Conservation (phyloP, 2,797 vertebrate genomes). For the Sebastiscus albofasciatus region DNA sequence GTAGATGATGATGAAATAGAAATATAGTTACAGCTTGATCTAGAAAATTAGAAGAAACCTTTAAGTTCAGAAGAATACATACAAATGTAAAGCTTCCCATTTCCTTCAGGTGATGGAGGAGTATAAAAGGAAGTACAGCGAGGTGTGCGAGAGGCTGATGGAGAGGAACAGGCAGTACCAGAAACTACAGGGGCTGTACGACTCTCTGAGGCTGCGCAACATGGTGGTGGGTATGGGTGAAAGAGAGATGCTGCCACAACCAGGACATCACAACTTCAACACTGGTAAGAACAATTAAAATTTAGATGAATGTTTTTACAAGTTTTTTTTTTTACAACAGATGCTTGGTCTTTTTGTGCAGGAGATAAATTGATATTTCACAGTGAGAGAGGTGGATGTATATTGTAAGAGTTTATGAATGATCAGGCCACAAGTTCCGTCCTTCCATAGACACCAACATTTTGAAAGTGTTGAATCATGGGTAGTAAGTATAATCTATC, state of each 20-base stretch:
- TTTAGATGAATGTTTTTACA: neutral
- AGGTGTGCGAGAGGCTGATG: constrained; percentile 91
- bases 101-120: constrained; percentile 88
- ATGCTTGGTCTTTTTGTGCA: neutral
- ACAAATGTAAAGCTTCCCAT: neutral
- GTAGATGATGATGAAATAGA: neutral
- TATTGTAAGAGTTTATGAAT: neutral
- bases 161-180: constrained; percentile 92
- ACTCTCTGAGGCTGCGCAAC: constrained; percentile 87
- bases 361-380: neutral
- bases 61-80: neutral
- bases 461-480: neutral
- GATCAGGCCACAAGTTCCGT: neutral
- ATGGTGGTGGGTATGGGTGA: constrained; percentile 81
- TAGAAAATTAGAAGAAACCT: neutral
- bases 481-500: neutral
- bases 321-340: neutral
- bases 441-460: neutral
- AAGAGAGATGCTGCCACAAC: constrained; percentile 40
- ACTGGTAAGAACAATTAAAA: constrained; percentile 45
- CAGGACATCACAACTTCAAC: constrained; percentile 35
- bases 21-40: neutral
- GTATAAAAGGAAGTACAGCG: constrained; percentile 91
- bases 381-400: neutral
- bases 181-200: constrained; percentile 91